A percentile compares a stretch with the other conserved stretches of the same genome.
Conservation (phyloP, 2,888 invertebrate genomes). For the Cinara cedri region DNA sequence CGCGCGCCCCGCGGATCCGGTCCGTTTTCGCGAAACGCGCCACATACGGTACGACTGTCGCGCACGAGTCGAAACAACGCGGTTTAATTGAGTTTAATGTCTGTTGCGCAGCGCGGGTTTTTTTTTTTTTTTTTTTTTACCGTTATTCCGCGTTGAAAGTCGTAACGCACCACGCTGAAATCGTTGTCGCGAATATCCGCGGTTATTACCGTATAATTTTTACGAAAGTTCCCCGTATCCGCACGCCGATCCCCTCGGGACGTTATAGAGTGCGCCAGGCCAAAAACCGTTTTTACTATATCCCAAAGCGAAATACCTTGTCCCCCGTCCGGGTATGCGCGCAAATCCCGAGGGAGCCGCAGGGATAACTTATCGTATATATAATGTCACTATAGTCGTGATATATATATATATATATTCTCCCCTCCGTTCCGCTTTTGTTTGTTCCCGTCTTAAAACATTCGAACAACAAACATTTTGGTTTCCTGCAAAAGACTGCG, state of each 20-base stretch:
- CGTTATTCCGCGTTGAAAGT: slow-evolving; percentile 49
- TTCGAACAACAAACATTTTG: slow-evolving; percentile 52
- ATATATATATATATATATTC: too few relatives aligned
- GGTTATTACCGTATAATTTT: slow-evolving; percentile 47
- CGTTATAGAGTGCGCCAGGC: slow-evolving; percentile 33
- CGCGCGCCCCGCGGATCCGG: neutral
- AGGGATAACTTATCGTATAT: slow-evolving; percentile 56
- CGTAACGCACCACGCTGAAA: slow-evolving; percentile 51
- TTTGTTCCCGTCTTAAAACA: slow-evolving; percentile 54
- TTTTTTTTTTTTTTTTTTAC: slow-evolving; percentile 3
- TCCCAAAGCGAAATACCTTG: slow-evolving; percentile 55
- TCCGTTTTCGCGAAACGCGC: slow-evolving; percentile 8
- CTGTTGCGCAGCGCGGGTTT: neutral
- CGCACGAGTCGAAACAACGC: slow-evolving; percentile 36
- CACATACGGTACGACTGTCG: neutral
- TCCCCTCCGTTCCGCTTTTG: slow-evolving; percentile 41
- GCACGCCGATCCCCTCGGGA: slow-evolving; percentile 33
- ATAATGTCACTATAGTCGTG: slow-evolving; percentile 54
- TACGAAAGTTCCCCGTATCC: slow-evolving; percentile 44
- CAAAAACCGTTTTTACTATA: slow-evolving; percentile 54
- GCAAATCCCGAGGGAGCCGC: slow-evolving; percentile 52
- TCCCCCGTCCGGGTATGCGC: slow-evolving; percentile 40
- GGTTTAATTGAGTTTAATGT: slow-evolving; percentile 50
- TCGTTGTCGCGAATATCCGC: slow-evolving; percentile 32
- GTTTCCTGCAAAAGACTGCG: slow-evolving; percentile 46